These are phyloP conservation scores for Nerophis ophidion DNA, from an alignment of 2,113 vertebrate genomes.

Conservation along the genomic window DNA sequence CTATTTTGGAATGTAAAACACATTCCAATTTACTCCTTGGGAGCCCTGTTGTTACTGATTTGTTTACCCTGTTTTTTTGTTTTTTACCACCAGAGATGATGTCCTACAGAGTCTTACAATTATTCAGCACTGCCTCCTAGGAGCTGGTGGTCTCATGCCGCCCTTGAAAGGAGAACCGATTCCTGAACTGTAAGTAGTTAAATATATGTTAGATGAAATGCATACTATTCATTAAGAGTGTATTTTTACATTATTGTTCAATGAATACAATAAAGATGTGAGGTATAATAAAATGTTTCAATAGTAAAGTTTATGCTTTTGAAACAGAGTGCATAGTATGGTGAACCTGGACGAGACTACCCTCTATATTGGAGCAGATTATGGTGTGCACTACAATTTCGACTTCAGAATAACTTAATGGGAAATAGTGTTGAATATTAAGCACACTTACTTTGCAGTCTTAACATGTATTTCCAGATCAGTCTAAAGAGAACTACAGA, in stretches of 20 bases:
- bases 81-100: constrained; percentile 79
- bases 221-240: not conserved
- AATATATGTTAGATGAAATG: not conserved
- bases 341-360: constrained; percentile 87
- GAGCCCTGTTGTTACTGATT: not conserved
- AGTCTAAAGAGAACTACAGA: constrained; percentile 86
- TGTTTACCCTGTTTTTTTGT: constrained; percentile 3
- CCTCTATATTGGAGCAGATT: constrained; percentile 83
- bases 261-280: no score
- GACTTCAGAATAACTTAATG: not conserved
- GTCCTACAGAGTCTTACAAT: constrained; percentile 91
- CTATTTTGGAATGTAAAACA: not conserved
- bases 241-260: not conserved
- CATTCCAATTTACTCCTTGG: not conserved
- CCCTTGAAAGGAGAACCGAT: constrained; percentile 86
- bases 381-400: constrained; percentile 70
- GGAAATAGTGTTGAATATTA: not conserved
- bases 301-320: not conserved
- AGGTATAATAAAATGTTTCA: no score
- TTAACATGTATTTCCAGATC: constrained; percentile 62
- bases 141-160: constrained; percentile 88
- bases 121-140: constrained; percentile 92
- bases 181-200: constrained; percentile 79
- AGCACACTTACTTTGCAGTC: not conserved
- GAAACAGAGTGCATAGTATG: constrained; percentile 83